phyloP scores from a whole-genome alignment of 2,113 vertebrate species.

The Mastomys coucha region DNA sequence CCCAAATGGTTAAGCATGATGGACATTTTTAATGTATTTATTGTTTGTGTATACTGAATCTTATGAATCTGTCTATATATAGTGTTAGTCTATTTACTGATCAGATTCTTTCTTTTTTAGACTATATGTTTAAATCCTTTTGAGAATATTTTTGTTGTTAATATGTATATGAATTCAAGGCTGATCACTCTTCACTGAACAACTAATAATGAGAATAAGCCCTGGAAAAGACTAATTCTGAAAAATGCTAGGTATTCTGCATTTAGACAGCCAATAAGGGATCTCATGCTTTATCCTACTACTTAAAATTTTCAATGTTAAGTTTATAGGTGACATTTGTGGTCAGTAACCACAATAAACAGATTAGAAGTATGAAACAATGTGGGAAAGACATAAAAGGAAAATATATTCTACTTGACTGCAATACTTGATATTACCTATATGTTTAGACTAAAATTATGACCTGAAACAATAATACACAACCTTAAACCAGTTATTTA shows the following conservation, averaged over 20 bases:
- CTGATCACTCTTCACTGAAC: not conserved
- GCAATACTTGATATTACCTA: not conserved
- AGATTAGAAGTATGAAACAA: not conserved
- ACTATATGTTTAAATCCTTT: not conserved
- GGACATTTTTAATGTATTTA: not conserved
- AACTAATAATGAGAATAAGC: not conserved
- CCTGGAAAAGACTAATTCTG: not conserved
- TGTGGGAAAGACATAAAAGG: not conserved
- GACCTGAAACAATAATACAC: not conserved
- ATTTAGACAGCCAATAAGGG: too few relatives aligned
- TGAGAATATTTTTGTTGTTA: not conserved
- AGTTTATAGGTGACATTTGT: not conserved
- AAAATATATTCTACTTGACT: not conserved
- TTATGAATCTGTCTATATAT: not conserved
- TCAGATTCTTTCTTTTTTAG: not conserved
- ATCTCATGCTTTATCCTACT: not conserved
- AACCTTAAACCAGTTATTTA: not conserved
- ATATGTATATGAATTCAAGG: not conserved
- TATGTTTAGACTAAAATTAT: not conserved
- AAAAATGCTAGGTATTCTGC: not conserved
- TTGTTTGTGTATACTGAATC: not conserved
- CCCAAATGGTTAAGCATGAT: not conserved
- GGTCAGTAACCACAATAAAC: fast-evolving
- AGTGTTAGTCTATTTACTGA: not conserved
- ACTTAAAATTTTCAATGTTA: not conserved